These are phyloP conservation scores for Ormyrus pomaceus DNA, from an alignment of 2,888 invertebrate species.

Conservation along the genomic window DNA sequence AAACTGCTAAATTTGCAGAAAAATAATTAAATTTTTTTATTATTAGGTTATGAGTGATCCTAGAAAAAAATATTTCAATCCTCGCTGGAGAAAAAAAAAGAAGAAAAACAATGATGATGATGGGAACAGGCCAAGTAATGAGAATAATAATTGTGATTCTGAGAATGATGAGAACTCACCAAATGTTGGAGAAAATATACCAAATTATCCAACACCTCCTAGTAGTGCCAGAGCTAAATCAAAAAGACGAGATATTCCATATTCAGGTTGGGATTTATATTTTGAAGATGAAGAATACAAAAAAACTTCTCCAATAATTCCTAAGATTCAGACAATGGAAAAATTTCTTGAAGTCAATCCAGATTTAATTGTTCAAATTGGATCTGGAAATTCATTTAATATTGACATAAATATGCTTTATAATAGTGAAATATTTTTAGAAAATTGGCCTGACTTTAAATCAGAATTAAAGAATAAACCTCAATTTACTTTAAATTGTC, in stretches of 20 bases:
- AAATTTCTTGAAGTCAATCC: conserved; percentile 77
- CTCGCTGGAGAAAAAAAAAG: conserved; percentile 36
- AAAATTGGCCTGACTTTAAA: conserved; percentile 81
- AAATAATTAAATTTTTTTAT: not conserved
- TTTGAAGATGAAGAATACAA: conserved; percentile 81
- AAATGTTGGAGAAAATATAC: not conserved
- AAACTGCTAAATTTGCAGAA: not conserved
- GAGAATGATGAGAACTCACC: conserved; percentile 27
- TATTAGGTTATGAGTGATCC: conserved; percentile 33
- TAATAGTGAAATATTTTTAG: conserved; percentile 78
- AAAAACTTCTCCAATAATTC: conserved; percentile 76
- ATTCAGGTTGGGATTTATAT: conserved; percentile 87
- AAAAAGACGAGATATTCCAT: conserved; percentile 69
- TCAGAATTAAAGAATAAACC: conserved; percentile 83
- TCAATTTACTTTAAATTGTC: conserved; percentile 81
- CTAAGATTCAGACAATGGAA: conserved; percentile 78
- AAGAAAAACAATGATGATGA: conserved; percentile 25
- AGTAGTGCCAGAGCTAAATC: conserved; percentile 35
- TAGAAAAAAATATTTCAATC: conserved; percentile 38
- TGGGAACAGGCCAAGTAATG: not conserved
- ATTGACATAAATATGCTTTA: conserved; percentile 79
- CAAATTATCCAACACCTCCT: conserved; percentile 4
- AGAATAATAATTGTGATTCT: conserved; percentile 21
- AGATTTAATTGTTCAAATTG: conserved; percentile 78
- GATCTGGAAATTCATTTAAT: conserved; percentile 79